Percentiles rank a stretch among this genome's conserved stretches.
Conservation (phyloP, 1,140 invertebrate species). For the Caenorhabditis remanei region DNA sequence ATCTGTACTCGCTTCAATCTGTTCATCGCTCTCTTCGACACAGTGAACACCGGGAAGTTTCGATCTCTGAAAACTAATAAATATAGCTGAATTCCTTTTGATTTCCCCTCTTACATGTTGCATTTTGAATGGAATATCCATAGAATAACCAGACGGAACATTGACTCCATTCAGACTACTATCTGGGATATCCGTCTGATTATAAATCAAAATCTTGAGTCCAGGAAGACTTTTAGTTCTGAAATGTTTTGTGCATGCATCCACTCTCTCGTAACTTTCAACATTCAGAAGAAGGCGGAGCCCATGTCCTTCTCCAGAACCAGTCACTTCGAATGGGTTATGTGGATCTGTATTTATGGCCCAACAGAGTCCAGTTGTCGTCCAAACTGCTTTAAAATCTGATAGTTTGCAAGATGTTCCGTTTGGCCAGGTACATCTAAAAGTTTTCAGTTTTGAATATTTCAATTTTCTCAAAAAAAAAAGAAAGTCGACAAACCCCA, state of each 20-base stretch:
- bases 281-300: slow-evolving; percentile 74
- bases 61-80: slow-evolving; percentile 69
- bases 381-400: slow-evolving; percentile 76
- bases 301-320: slow-evolving; percentile 72
- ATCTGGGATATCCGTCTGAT: slow-evolving; percentile 76
- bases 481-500: slow-evolving; percentile 32
- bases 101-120: slow-evolving; percentile 69
- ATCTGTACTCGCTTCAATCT: slow-evolving; percentile 64
- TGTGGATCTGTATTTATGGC: slow-evolving; percentile 76
- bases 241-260: slow-evolving; percentile 74
- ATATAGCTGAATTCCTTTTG: not conserved
- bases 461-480: not conserved
- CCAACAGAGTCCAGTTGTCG: slow-evolving; percentile 77
- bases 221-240: slow-evolving; percentile 72
- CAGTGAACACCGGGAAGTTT: slow-evolving; percentile 75
- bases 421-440: slow-evolving; percentile 75
- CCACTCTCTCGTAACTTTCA: slow-evolving; percentile 76
- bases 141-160: slow-evolving; percentile 75
- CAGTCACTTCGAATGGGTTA: slow-evolving; percentile 71
- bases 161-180: slow-evolving; percentile 75
- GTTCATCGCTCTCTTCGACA: slow-evolving; percentile 71
- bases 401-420: slow-evolving; percentile 69
- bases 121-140: slow-evolving; percentile 78
- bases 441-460: slow-evolving; percentile 49
- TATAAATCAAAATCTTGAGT: slow-evolving; percentile 74